phyloP scores from a whole-genome alignment of 2,888 invertebrate genomes.

The Patella ulyssiponensis region DNA sequence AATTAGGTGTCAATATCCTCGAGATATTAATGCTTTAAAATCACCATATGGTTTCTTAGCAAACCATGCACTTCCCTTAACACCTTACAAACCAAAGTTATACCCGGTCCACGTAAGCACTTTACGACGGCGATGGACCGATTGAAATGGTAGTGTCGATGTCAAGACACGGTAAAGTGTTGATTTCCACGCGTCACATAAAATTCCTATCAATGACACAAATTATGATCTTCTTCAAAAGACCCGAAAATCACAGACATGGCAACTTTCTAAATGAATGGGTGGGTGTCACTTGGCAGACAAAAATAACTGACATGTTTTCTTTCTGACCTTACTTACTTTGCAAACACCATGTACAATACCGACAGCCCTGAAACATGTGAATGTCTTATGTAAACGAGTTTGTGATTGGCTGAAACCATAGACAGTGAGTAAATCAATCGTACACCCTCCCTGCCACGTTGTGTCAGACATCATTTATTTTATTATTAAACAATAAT shows the following conservation, averaged over 20 bases:
- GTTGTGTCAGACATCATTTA: conserved; percentile 26
- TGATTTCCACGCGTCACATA: too few species aligned
- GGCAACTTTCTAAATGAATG: conserved; percentile 30
- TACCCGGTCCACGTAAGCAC: conserved; percentile 22
- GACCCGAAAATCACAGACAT: conserved; percentile 15
- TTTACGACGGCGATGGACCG: conserved; percentile 15
- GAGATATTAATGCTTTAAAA: background rate
- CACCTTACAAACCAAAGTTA: conserved; percentile 1
- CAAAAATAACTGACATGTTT: conserved; percentile 7
- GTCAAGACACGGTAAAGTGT: too few species aligned
- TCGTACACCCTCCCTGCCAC: conserved; percentile 43
- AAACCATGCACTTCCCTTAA: too few species aligned
- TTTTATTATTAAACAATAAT: background rate
- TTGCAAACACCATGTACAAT: conserved; percentile 33
- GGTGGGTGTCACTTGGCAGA: conserved; percentile 10
- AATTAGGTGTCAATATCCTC: conserved; percentile 5
- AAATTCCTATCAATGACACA: too few species aligned
- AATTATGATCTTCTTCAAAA: background rate
- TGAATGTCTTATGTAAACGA: conserved; percentile 39
- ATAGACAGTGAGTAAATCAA: conserved; percentile 29
- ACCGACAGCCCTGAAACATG: conserved; percentile 38
- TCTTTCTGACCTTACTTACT: conserved; percentile 15
- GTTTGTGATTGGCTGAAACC: conserved; percentile 40
- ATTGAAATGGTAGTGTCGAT: background rate
- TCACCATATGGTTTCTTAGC: too few species aligned